phyloP scores from a whole-genome alignment of 2,797 vertebrate species.

The Microchirus variegatus region DNA sequence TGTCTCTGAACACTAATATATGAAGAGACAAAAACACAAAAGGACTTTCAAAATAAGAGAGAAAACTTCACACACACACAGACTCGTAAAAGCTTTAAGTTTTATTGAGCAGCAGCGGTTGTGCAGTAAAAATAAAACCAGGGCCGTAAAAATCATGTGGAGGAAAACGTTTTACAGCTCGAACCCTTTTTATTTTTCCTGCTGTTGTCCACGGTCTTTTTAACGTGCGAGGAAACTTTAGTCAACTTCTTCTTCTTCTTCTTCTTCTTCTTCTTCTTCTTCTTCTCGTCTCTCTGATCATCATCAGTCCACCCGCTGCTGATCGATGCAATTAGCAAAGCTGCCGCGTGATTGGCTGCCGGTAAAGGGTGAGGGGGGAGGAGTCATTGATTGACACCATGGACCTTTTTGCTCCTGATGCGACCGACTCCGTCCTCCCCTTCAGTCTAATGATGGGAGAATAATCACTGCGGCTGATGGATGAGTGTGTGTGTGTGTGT shows the following conservation, averaged over 20 bases:
- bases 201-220: too few relatives aligned
- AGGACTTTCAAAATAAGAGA: too few relatives aligned
- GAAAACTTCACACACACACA: too few relatives aligned
- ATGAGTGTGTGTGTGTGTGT: slow-evolving; percentile 1
- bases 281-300: too few relatives aligned
- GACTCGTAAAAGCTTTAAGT: not conserved
- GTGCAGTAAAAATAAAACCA: not conserved
- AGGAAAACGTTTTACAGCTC: not conserved
- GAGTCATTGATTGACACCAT: slow-evolving; percentile 77
- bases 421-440: slow-evolving; percentile 13
- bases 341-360: not conserved
- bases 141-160: not conserved
- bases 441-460: slow-evolving; percentile 63
- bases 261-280: too few relatives aligned
- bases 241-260: too few relatives aligned
- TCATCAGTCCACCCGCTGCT: too few relatives aligned
- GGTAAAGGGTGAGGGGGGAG: slow-evolving; percentile 27
- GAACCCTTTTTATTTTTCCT: not conserved
- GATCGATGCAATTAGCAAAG: too few relatives aligned
- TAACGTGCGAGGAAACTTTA: too few relatives aligned
- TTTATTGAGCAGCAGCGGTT: not conserved
- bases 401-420: slow-evolving; percentile 74
- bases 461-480: slow-evolving; percentile 57
- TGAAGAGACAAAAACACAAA: too few relatives aligned
- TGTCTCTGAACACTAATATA: too few relatives aligned